Evolutionary conservation across 2,888 invertebrate species (phyloP), one percentile per base, ranked within the genome.

Genomic region (Hybos culiciformis): DNA sequence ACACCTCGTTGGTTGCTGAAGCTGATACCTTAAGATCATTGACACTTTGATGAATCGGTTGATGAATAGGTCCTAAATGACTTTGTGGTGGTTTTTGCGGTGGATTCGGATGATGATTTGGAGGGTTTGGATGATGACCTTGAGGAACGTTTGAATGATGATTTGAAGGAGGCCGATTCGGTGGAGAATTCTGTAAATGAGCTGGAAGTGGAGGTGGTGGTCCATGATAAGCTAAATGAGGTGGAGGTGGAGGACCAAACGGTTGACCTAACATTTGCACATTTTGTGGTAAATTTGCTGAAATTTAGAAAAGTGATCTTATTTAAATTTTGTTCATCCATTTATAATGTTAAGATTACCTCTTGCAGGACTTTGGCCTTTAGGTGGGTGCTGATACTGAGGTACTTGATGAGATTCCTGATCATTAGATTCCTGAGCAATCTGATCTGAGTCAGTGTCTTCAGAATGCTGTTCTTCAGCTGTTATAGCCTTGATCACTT

Each of bases 361-460:
- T 53, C 63, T 50, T 14, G 56, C 56, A 14, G 60, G 58, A 17
- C 57, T 57, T 3, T 59, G 55, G 15, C 56, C 54, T 24, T 44
- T 52, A n/a, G 45, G 45, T 33, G 73, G 51, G 62, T 72, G 20
- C 3, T 73, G 51, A 62, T 72, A 36, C 3, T 19, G 4, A n/a
- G 21, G 7, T 14, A 36, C 36, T 20, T 36, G 19, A 38, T 57
- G 56, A 19, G 52, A 50, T 23, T 77, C 77, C 51, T 81, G 74
- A 48, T 80, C 81, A 14, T 72, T 68, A 8, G 81, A 75, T 58
- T 83, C 83, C 59, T 83, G 70, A 3, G 83, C 80, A 46, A 83
- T 68, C 60, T 83, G 82, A 56, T 84, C 84, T 3, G 73, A 64
- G 48, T 67, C 70, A 46, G 83, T 81, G 49, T 70, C 74, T 46